Conservation (phyloP, 2,113 vertebrate species). For the Clarias gariepinus region DNA sequence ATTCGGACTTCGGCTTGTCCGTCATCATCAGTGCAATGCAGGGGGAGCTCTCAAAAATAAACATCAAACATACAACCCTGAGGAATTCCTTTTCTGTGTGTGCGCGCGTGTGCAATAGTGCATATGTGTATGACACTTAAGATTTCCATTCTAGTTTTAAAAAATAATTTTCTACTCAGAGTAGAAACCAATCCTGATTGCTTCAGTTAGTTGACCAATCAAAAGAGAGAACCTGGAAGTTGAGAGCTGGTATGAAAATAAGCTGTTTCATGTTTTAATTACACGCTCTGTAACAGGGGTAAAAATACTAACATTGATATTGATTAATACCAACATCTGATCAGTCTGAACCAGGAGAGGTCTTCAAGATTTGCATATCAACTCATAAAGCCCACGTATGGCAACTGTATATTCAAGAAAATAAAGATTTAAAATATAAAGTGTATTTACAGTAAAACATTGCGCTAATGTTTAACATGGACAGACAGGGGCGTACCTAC, state of each 20-base stretch:
- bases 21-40: conserved; percentile 56
- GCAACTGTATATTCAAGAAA: background rate
- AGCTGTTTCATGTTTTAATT: background rate
- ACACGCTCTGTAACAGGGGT: background rate
- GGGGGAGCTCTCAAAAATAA: conserved; percentile 62
- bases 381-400: background rate
- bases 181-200: background rate
- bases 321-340: background rate
- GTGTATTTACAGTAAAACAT: background rate
- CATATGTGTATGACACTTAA: background rate
- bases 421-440: background rate
- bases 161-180: background rate
- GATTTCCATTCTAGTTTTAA: background rate
- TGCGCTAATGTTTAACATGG: background rate
- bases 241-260: background rate
- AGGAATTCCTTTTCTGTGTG: conserved; percentile 58
- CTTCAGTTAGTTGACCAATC: background rate
- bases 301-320: background rate
- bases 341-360: background rate
- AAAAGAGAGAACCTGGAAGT: background rate
- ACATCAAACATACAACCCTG: conserved; percentile 52
- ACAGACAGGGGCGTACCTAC: background rate
- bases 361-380: background rate
- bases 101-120: conserved; percentile 19
- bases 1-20: conserved; percentile 57